phyloP scores from a whole-genome alignment of 2,797 vertebrate genomes.

The Alauda arvensis region DNA sequence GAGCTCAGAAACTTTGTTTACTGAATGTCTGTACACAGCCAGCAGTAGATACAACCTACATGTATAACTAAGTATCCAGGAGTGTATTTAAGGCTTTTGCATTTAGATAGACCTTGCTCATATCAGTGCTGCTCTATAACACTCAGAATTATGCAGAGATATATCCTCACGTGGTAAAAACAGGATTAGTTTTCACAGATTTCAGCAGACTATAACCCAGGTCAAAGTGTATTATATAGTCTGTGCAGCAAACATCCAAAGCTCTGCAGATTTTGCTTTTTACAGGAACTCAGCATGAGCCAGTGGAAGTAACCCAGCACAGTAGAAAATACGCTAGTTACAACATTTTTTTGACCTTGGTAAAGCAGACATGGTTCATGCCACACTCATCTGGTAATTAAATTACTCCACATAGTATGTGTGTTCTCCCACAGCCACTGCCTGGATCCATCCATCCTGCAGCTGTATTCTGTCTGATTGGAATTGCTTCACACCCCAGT shows the following conservation, averaged over 20 bases:
- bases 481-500: background rate
- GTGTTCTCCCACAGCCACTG: background rate
- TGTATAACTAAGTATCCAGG: background rate
- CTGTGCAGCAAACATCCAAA: background rate
- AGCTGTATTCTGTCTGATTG: background rate
- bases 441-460: background rate
- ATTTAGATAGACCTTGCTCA: background rate
- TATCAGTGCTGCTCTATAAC: background rate
- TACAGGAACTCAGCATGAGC: background rate
- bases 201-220: background rate
- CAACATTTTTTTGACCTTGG: background rate
- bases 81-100: background rate
- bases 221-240: background rate
- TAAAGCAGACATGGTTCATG: background rate
- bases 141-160: background rate
- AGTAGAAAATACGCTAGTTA: background rate
- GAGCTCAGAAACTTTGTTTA: background rate
- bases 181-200: background rate
- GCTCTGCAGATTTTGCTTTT: background rate
- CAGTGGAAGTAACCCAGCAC: background rate
- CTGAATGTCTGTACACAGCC: background rate
- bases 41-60: background rate
- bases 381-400: background rate
- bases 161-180: background rate
- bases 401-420: background rate